Evolutionary conservation across 2,113 vertebrate genomes (phyloP).

Genomic region (Anser brachyrhynchus): DNA sequence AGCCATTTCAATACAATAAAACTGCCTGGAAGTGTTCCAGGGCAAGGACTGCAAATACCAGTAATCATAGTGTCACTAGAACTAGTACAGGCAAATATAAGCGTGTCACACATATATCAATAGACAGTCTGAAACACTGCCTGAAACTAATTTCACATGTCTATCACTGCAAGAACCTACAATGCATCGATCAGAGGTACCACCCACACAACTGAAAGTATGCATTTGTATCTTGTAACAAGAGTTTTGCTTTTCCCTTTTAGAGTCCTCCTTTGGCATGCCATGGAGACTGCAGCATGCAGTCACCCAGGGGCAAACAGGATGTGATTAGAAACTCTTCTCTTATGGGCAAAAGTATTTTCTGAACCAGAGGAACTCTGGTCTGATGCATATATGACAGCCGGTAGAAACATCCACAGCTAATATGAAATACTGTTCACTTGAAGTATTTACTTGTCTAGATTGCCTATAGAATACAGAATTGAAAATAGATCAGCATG

Average conservation of each 20-base stretch:
- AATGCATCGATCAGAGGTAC: neutral
- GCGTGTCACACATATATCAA: neutral
- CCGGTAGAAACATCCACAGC: neutral
- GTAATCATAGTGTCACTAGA: slow-evolving; percentile 66
- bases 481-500: slow-evolving; percentile 27
- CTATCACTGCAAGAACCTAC: neutral
- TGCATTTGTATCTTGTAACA: neutral
- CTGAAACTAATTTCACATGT: slow-evolving; percentile 36
- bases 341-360: slow-evolving; percentile 44
- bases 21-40: slow-evolving; percentile 78
- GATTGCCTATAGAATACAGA: neutral
- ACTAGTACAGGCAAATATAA: slow-evolving; percentile 55
- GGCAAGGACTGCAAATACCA: slow-evolving; percentile 70
- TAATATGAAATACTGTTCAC: slow-evolving; percentile 38
- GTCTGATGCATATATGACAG: neutral
- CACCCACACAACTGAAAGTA: slow-evolving; percentile 23
- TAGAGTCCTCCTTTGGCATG: neutral
- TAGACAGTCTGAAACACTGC: slow-evolving; percentile 43
- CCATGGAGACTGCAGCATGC: neutral
- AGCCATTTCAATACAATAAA: slow-evolving; percentile 85
- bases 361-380: neutral
- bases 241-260: neutral
- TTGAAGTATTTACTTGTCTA: slow-evolving; percentile 8
- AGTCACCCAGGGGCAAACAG: slow-evolving; percentile 14
- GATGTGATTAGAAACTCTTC: slow-evolving; percentile 56